A percentile compares a stretch with the other conserved stretches of the same genome.
These are phyloP conservation scores for Formica aserva DNA, from an alignment of 2,888 invertebrate genomes.

Conservation along the genomic window DNA sequence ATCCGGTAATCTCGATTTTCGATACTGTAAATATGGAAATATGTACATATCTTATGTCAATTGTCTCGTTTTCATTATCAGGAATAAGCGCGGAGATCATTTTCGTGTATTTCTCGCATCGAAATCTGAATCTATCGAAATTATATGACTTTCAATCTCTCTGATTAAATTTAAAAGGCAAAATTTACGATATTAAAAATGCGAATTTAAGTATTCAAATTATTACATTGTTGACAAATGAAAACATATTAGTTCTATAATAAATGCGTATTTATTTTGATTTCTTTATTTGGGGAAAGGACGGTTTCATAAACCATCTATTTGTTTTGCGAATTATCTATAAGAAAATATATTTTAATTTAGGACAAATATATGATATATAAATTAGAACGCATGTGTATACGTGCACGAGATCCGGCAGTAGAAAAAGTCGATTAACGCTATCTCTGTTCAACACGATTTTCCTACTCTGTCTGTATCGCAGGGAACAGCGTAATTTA, in stretches of 20 bases:
- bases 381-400: neutral
- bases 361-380: neutral
- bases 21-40: neutral
- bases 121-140: neutral
- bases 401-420: neutral
- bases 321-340: neutral
- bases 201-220: neutral
- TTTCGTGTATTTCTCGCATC: neutral
- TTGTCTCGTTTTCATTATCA: neutral
- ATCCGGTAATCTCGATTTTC: neutral
- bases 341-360: conserved; percentile 5
- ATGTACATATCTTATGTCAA: neutral
- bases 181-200: conserved; percentile 4
- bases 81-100: neutral
- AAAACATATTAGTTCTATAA: neutral
- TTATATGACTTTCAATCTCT: neutral
- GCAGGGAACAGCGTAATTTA: neutral
- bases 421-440: neutral
- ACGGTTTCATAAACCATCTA: neutral
- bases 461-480: neutral
- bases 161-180: neutral
- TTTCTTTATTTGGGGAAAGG: neutral
- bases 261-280: neutral
- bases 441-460: neutral
- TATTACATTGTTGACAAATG: neutral